Evolutionary conservation across 2,888 invertebrate genomes (phyloP).

Genomic region (Drosophila rellima): DNA sequence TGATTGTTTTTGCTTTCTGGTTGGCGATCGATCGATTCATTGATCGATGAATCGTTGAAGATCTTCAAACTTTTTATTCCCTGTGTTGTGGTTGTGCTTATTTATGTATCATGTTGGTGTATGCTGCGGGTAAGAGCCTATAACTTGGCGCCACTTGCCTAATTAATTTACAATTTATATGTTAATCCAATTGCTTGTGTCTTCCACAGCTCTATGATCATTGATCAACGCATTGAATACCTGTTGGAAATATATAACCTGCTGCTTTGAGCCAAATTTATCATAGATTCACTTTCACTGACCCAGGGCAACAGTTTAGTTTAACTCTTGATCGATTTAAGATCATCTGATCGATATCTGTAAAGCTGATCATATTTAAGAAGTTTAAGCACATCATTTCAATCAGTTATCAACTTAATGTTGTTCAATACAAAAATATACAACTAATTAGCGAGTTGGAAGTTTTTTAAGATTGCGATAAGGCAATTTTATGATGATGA

Average conservation of each 20-base stretch:
- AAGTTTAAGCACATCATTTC: conserved; percentile 39
- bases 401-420: conserved; percentile 16
- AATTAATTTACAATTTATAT: conserved; percentile 80
- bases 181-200: conserved; percentile 70
- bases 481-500: conserved; percentile 21
- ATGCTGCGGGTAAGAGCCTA: conserved; percentile 62
- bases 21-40: conserved; percentile 57
- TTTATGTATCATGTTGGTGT: conserved; percentile 53
- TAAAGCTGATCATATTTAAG: not conserved
- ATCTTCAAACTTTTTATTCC: conserved; percentile 27
- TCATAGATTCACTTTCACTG: conserved; percentile 55
- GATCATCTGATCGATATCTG: not conserved
- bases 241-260: conserved; percentile 16
- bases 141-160: conserved; percentile 76
- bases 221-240: conserved; percentile 34
- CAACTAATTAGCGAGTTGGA: conserved; percentile 16
- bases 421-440: conserved; percentile 1
- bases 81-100: conserved; percentile 38
- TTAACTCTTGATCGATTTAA: conserved; percentile 1
- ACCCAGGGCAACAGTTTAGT: conserved; percentile 2
- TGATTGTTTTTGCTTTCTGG: conserved; percentile 68
- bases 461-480: conserved; percentile 12
- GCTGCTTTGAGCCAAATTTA: conserved; percentile 23
- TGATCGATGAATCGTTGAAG: conserved; percentile 52
- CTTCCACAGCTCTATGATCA: conserved; percentile 44